phyloP scores from a whole-genome alignment of 2,888 invertebrate genomes.

The Biston stratarius region DNA sequence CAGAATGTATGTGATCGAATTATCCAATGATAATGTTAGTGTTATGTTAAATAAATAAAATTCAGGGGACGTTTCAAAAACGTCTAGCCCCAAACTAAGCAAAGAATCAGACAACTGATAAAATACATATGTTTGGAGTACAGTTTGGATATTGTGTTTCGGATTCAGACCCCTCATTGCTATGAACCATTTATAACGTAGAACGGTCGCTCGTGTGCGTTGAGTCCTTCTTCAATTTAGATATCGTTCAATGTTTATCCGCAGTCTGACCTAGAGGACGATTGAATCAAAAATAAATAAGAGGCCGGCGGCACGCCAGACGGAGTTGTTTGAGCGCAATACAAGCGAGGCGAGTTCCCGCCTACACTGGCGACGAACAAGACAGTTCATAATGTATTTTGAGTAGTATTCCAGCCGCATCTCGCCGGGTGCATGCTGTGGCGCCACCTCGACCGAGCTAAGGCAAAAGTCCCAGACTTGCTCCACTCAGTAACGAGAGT shows the following conservation, averaged over 20 bases:
- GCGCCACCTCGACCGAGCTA: slow-evolving; percentile 60
- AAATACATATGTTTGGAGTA: too few relatives aligned
- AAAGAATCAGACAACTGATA: too few relatives aligned
- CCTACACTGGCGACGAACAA: slow-evolving; percentile 20
- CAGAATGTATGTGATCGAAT: slow-evolving; percentile 18
- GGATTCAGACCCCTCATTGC: neutral
- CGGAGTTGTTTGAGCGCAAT: slow-evolving; percentile 20
- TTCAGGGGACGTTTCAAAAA: neutral
- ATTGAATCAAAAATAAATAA: slow-evolving; percentile 59
- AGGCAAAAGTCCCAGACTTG: slow-evolving; percentile 37
- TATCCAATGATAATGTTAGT: slow-evolving; percentile 22
- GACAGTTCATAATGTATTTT: slow-evolving; percentile 20
- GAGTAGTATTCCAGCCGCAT: slow-evolving; percentile 35
- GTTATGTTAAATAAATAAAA: slow-evolving; percentile 20
- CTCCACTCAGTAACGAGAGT: slow-evolving; percentile 61
- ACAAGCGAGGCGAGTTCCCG: slow-evolving; percentile 25
- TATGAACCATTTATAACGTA: slow-evolving; percentile 5
- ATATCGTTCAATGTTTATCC: slow-evolving; percentile 25
- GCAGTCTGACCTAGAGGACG: slow-evolving; percentile 57
- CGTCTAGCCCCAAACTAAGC: too few relatives aligned
- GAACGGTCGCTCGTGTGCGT: neutral
- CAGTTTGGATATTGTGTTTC: too few relatives aligned
- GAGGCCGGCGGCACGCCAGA: slow-evolving; percentile 44
- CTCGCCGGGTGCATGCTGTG: slow-evolving; percentile 60
- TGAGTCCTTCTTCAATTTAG: slow-evolving; percentile 12